A percentile compares a stretch with the other conserved stretches of the same genome.
phyloP scores from a whole-genome alignment of 2,888 invertebrate species.

The Pedicia rivosa region DNA sequence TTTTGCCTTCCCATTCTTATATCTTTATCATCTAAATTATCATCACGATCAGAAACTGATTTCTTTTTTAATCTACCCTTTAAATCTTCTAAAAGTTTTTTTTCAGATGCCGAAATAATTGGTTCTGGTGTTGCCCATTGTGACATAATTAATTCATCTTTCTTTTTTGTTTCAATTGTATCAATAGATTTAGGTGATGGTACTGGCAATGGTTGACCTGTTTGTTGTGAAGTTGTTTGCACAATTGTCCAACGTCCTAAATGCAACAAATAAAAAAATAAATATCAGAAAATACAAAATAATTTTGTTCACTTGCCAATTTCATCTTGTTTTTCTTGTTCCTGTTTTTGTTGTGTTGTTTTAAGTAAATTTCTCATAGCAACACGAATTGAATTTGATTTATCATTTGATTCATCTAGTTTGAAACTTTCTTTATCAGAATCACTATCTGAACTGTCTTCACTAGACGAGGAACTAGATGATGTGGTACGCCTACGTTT shows the following conservation, averaged over 20 bases:
- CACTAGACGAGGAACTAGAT: slow-evolving; percentile 16
- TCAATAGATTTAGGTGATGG: slow-evolving; percentile 17
- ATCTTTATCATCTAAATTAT: background rate
- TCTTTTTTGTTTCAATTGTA: slow-evolving; percentile 19
- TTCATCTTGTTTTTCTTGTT: slow-evolving; percentile 18
- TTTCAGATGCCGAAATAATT: slow-evolving; percentile 38
- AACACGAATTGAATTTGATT: slow-evolving; percentile 43
- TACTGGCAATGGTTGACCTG: slow-evolving; percentile 12
- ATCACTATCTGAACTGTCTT: slow-evolving; percentile 18
- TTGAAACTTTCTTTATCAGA: slow-evolving; percentile 8
- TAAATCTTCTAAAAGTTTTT: slow-evolving; percentile 37
- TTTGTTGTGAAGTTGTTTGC: slow-evolving; percentile 22
- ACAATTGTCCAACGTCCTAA: slow-evolving; percentile 32
- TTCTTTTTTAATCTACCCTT: slow-evolving; percentile 26
- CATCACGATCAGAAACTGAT: slow-evolving; percentile 7
- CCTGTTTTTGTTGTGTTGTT: slow-evolving; percentile 29
- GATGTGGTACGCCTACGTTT: slow-evolving; percentile 25
- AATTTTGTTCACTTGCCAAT: no score
- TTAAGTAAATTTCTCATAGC: slow-evolving; percentile 44
- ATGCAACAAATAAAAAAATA: no score
- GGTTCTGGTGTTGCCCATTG: slow-evolving; percentile 41
- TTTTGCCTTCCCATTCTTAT: slow-evolving; percentile 12
- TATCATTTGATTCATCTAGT: slow-evolving; percentile 26
- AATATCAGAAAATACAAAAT: no score
- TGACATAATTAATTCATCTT: slow-evolving; percentile 36